Base-by-base conservation (phyloP, 2,797 vertebrate genomes). In the Semaprochilodus insignis region DNA sequence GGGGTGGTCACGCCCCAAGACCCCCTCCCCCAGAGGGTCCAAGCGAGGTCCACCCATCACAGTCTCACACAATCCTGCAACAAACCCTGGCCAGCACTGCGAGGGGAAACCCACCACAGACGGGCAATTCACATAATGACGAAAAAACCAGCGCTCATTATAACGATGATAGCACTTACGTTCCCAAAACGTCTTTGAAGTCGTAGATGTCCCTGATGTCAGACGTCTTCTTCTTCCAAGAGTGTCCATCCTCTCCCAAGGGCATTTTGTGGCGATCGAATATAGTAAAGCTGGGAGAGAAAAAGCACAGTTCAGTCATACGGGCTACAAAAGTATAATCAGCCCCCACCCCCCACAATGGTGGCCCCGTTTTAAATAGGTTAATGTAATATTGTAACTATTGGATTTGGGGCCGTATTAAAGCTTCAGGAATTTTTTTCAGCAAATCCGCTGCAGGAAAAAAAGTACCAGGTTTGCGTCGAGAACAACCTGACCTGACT, bases 161-260 rank as follows among this genome's bases (percentile, higher is more conserved):
- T 21, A 73, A 51, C 16, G 59, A 31, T 36, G 23, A 81, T 44
- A 77, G 79, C 84, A 96, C 95, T 95, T 92, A 96, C 95, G 94
- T 95, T 86, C 95, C 95, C 86, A 96, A 88, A 83, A 94, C 88
- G 0, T 96, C 94, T 89, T 95, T 96, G 89, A 96, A 96, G 91
- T 95, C 94, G 52, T 94, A 96, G 76, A 93, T 93, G 85, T 96
- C 95, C 90, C 94, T 96, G 87, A 96, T 91, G 60, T 94, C 93
- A 0, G 92, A 87, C 6, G 93, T 94, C 91, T 94, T 96, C 91
- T 95, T 95, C 90, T 95, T 96, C 95, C 95, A 95, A 73, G 88
- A 88, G 83, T 92, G 93, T 91, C 90, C 90, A 23, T 96, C 94
- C 23, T 95, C 94, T 87, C 91, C 95, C 90, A 96, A 87, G 14